A percentile compares a stretch with the other conserved stretches of the same genome.
Evolutionary conservation across 2,113 vertebrate genomes (phyloP).

Genomic region (Tamias sibiricus): DNA sequence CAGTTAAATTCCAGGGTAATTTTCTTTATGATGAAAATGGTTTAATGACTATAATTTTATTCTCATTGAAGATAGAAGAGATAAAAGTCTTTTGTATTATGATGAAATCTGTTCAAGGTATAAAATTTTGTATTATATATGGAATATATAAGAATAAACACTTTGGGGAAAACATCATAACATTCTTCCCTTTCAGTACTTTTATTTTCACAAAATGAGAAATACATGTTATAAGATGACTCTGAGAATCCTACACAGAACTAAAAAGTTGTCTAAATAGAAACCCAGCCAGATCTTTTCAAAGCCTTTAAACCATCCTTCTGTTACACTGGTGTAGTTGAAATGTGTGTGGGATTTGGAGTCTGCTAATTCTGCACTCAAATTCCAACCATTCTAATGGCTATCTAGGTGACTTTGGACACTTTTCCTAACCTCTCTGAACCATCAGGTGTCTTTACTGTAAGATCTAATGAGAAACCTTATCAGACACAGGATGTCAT

Average conservation of each 20-base stretch:
- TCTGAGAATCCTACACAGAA: not conserved
- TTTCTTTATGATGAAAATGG: slow-evolving; percentile 30
- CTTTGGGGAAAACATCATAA: not conserved
- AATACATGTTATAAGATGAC: not conserved
- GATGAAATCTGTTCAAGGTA: not conserved
- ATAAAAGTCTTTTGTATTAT: not conserved
- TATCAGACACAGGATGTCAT: not conserved
- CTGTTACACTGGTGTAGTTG: not conserved
- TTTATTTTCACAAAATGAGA: slow-evolving; percentile 21
- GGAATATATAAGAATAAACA: not conserved
- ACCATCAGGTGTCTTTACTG: not conserved
- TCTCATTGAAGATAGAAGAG: not conserved
- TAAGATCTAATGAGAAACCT: not conserved
- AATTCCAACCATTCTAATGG: not conserved
- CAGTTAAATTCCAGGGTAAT: not conserved
- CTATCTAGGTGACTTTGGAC: not conserved
- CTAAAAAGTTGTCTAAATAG: not conserved
- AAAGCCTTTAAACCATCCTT: not conserved
- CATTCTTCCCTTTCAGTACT: not conserved
- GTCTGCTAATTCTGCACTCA: not conserved
- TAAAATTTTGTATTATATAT: not conserved
- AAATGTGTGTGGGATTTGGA: not conserved
- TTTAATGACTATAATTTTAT: not conserved
- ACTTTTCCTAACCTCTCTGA: not conserved
- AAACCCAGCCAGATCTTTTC: not conserved